Evolutionary conservation across 2,888 invertebrate species (phyloP).

Genomic region (Acanthosoma haemorrhoidale): DNA sequence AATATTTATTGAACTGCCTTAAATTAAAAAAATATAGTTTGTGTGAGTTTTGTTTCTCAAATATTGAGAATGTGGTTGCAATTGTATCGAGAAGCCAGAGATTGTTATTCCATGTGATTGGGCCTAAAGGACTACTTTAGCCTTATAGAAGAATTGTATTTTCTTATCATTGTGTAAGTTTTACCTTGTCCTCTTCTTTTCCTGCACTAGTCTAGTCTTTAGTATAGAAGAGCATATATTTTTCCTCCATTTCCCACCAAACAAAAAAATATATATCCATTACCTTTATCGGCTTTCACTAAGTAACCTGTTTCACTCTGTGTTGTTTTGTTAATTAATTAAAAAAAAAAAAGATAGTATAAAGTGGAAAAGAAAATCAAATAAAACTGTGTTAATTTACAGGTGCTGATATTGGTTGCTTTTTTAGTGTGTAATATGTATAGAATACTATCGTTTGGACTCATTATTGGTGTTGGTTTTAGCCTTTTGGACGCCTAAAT

Average conservation of each 20-base stretch:
- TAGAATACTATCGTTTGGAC: neutral
- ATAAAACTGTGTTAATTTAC: neutral
- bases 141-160: slow-evolving; percentile 17
- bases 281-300: neutral
- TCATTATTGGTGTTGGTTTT: slow-evolving; percentile 10
- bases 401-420: slow-evolving; percentile 10
- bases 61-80: neutral
- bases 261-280: neutral
- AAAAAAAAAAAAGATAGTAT: too few relatives aligned
- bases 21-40: too few relatives aligned
- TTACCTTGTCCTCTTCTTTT: slow-evolving; percentile 13
- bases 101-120: slow-evolving; percentile 12
- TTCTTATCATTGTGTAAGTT: slow-evolving; percentile 21
- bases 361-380: neutral
- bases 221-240: slow-evolving; percentile 12
- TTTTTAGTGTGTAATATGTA: neutral
- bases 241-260: neutral
- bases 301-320: neutral
- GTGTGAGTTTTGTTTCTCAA: neutral
- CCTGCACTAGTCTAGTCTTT: slow-evolving; percentile 29
- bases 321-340: neutral
- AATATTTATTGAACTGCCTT: slow-evolving; percentile 11
- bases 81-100: neutral
- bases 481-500: neutral
- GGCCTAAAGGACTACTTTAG: slow-evolving; percentile 6